These are phyloP conservation scores for Adineta ricciae DNA, from an alignment of 2,888 invertebrate genomes.

Conservation along the genomic window DNA sequence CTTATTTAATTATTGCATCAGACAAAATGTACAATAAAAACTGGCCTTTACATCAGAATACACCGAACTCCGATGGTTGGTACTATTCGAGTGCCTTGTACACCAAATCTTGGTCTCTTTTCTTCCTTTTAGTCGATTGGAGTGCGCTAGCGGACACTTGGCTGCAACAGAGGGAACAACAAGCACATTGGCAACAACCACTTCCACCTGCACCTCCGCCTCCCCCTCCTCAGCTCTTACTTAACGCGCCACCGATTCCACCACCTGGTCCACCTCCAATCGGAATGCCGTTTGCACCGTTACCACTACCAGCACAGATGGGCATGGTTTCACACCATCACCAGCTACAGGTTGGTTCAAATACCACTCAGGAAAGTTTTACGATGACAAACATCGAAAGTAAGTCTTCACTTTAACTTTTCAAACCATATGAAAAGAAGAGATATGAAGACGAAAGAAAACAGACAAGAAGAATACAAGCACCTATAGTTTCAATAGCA, in stretches of 20 bases:
- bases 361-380: slow-evolving; percentile 11
- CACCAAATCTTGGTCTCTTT: neutral
- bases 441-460: neutral
- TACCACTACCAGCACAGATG: neutral
- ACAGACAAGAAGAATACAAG: no score
- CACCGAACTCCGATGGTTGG: neutral
- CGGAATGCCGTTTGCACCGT: neutral
- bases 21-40: neutral
- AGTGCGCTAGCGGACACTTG: slow-evolving; percentile 90
- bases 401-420: slow-evolving; percentile 10
- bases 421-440: neutral
- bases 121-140: slow-evolving; percentile 68
- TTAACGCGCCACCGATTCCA: neutral
- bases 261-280: neutral
- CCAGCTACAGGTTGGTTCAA: slow-evolving; percentile 19
- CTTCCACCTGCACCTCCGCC: slow-evolving; percentile 38
- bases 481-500: no score
- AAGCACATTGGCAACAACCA: slow-evolving; percentile 32
- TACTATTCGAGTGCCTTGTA: no score
- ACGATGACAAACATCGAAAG: slow-evolving; percentile 21
- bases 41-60: neutral
- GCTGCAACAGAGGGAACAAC: slow-evolving; percentile 57
- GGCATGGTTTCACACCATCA: neutral
- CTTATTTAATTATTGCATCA: neutral
- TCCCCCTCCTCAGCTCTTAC: neutral